Conservation (phyloP, 92 coral and sea anemone genomes). For the Galaxea fascicularis region DNA sequence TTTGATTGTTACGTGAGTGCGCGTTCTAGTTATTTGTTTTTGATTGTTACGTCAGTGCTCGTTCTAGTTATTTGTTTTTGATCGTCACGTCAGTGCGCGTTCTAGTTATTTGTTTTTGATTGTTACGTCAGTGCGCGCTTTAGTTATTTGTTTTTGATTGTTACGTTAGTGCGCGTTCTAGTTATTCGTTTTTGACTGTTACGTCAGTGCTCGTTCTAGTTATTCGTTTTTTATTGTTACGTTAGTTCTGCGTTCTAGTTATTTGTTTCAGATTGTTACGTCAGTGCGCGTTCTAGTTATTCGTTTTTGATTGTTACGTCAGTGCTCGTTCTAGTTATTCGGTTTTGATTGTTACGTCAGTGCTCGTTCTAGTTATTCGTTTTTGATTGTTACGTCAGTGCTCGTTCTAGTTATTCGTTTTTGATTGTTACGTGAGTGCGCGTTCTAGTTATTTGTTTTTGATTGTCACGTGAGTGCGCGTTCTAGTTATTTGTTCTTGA, state of each 20-base stretch:
- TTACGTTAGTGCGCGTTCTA: neutral
- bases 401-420: neutral
- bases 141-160: neutral
- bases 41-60: neutral
- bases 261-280: no score
- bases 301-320: no score
- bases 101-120: neutral
- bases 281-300: no score
- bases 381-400: neutral
- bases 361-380: neutral
- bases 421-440: conserved; percentile 14
- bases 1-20: no score
- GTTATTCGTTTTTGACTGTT: neutral
- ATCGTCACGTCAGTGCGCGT: no score
- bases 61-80: no score
- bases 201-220: neutral
- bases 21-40: no score
- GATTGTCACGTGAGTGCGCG: neutral
- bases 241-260: neutral
- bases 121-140: neutral
- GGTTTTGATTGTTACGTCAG: neutral
- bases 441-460: neutral
- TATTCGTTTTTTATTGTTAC: neutral
- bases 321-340: no score
- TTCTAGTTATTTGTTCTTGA: neutral